phyloP scores from a whole-genome alignment of 2,113 vertebrate genomes.

The Cyanoliseus patagonus region DNA sequence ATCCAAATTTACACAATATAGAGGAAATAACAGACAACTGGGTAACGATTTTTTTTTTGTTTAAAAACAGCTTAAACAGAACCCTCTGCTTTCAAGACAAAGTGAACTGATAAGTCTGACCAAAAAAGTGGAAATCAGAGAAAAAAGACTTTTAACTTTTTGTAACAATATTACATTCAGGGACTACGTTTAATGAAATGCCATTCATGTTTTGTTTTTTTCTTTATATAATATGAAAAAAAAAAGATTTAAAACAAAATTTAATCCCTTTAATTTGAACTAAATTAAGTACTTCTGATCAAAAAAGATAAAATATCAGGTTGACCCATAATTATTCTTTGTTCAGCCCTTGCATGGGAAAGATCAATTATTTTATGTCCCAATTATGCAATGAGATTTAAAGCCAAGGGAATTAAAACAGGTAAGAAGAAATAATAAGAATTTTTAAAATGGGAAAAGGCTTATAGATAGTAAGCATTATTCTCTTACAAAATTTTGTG shows the following conservation, averaged over 20 bases:
- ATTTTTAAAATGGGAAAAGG: background rate
- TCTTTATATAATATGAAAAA: background rate
- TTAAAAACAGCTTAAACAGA: background rate
- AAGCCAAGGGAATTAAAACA: background rate
- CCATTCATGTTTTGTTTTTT: background rate
- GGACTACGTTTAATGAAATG: background rate
- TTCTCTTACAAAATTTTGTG: background rate
- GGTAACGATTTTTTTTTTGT: background rate
- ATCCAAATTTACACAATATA: background rate
- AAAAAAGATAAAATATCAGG: background rate
- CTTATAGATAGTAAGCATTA: background rate
- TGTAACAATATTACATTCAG: background rate
- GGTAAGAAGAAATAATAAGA: background rate
- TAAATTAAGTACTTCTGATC: background rate
- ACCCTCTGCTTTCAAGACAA: background rate
- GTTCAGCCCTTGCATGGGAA: background rate
- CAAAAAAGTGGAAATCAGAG: background rate
- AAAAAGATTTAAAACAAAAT: background rate
- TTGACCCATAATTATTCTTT: background rate
- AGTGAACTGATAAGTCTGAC: background rate
- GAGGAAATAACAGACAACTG: background rate
- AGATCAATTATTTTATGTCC: background rate
- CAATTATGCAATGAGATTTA: background rate
- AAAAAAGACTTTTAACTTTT: background rate
- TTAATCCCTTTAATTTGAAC: background rate